Evolutionary conservation across 2,888 invertebrate species (phyloP).

Genomic region (Dynastes hyllus): DNA sequence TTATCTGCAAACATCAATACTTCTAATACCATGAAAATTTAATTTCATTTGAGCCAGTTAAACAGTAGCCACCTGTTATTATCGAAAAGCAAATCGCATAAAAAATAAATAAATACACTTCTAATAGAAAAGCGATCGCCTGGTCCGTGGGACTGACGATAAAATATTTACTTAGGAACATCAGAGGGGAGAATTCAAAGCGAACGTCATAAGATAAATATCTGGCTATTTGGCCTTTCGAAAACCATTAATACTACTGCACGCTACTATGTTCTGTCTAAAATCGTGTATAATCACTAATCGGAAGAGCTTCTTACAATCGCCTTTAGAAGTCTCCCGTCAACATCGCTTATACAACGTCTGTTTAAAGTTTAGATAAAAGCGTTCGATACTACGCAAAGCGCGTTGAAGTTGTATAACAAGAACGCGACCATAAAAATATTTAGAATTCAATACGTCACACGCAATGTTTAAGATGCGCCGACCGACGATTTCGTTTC

Average conservation of each 20-base stretch:
- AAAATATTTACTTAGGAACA: constrained; percentile 29
- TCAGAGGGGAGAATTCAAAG: constrained; percentile 17
- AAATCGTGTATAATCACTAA: constrained; percentile 19
- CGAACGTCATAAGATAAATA: constrained; percentile 24
- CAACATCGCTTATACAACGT: constrained; percentile 15
- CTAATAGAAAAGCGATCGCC: too few species aligned
- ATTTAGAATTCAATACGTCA: constrained; percentile 16
- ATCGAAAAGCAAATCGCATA: too few species aligned
- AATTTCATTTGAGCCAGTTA: too few species aligned
- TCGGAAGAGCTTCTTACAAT: constrained; percentile 8
- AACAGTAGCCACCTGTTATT: too few species aligned
- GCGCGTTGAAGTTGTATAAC: constrained; percentile 17
- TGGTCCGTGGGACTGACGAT: not conserved
- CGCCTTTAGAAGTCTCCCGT: constrained; percentile 1
- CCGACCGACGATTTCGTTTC: not conserved
- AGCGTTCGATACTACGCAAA: constrained; percentile 5
- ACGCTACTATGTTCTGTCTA: not conserved
- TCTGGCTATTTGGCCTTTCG: not conserved
- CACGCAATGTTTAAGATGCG: constrained; percentile 13
- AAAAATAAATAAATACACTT: too few species aligned
- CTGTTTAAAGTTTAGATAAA: constrained; percentile 22
- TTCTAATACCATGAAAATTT: too few species aligned
- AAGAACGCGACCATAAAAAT: constrained; percentile 23
- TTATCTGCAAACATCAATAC: too few species aligned
- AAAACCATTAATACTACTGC: constrained; percentile 12